Evolutionary conservation across 2,113 vertebrate genomes (phyloP), one percentile per base, ranked within the genome.

Genomic region (Trochalopteron elliotii): DNA sequence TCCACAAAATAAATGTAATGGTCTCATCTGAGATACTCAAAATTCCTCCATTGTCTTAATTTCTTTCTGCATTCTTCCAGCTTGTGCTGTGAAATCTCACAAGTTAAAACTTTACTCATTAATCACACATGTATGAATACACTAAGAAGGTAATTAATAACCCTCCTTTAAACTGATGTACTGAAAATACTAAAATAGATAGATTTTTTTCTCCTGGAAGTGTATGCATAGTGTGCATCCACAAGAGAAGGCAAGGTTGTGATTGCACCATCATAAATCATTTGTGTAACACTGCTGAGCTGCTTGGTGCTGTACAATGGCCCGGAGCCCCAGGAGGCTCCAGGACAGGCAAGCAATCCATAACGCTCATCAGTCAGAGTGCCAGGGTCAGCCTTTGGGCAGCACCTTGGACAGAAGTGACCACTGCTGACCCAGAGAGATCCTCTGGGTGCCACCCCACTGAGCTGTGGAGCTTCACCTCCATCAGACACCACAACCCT

Each of bases 91-190:
- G 78, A 86, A 91, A 86, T 85, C 89, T 89, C 85, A 57, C 17
- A 61, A 91, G 69, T 65, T 64, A 74, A 76, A 96, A 61, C 44
- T 93, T 47, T 35, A 31, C 31, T 39, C 39, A 53, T 94, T 88
- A 88, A 78, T 90, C 76, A 92, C 2, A 2, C 31, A 61, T 4
- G 11, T 65, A 82, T 35, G 59, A 84, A n/a, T 90, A 82, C 40
- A 65, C 16, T 47, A 61, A 30, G 71, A 59, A 44, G 71, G 37
- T 70, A 92, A 94, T 96, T 94, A 87, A 95, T 87, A 94, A 75
- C 30, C 23, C 69, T n/a, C 37, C 49, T 59, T 87, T 87, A 83
- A 96, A 83, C 15, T 65, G 49, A 85, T 78, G 44, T 30, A 59
- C 76, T 68, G 77, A 49, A 65, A 88, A 75, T 44, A 93, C 69